Percentiles rank a stretch among this genome's conserved stretches.
Conservation (phyloP, 2,888 invertebrate genomes). For the Siphlonurus alternatus region DNA sequence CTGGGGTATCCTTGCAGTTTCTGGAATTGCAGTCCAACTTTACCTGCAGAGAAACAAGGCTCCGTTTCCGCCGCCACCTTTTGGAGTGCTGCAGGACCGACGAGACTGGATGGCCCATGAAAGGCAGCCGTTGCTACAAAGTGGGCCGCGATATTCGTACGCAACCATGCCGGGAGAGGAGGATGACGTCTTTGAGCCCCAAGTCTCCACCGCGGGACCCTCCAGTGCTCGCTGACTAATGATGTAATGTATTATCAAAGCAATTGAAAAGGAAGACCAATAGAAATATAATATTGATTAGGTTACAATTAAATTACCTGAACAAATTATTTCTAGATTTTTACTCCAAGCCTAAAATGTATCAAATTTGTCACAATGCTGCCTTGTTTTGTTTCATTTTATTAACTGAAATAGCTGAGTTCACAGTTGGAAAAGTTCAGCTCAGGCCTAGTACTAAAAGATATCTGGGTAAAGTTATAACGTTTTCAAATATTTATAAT, state of each 20-base stretch:
- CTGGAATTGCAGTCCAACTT: slow-evolving; percentile 38
- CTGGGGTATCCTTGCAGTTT: slow-evolving; percentile 35
- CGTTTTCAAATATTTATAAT: too few species aligned
- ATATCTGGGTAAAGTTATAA: too few species aligned
- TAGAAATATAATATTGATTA: too few species aligned
- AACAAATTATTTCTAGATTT: too few species aligned
- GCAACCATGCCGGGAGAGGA: background rate
- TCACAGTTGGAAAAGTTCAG: too few species aligned
- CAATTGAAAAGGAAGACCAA: too few species aligned
- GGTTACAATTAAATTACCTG: too few species aligned
- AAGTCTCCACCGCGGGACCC: background rate
- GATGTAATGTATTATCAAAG: background rate
- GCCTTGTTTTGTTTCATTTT: too few species aligned
- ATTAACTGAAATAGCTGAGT: too few species aligned
- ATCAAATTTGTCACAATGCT: too few species aligned
- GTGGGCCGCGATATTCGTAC: slow-evolving; percentile 13
- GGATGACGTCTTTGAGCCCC: slow-evolving; percentile 7
- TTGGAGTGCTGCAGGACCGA: slow-evolving; percentile 5
- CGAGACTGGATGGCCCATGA: background rate
- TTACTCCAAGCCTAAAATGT: too few species aligned
- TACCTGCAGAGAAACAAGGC: slow-evolving; percentile 36
- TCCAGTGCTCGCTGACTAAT: background rate
- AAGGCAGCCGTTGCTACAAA: slow-evolving; percentile 6
- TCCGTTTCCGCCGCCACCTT: slow-evolving; percentile 41
- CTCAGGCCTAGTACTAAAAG: too few species aligned